A percentile compares a stretch with the other conserved stretches of the same genome.
These are phyloP conservation scores for Mystacides longicornis DNA, from an alignment of 2,888 invertebrate genomes.

Conservation along the genomic window DNA sequence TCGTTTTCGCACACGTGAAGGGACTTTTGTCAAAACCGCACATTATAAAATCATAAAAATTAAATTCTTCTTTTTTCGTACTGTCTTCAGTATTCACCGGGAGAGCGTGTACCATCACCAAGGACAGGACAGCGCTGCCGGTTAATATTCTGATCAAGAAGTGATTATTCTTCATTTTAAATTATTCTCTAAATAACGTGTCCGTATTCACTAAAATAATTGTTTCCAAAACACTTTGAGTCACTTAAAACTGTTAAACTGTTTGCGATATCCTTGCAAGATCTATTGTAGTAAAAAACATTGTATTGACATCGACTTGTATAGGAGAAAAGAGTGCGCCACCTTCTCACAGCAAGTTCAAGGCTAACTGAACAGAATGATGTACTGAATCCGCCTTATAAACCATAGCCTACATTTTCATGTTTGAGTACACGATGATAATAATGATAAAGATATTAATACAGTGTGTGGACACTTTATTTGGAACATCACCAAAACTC, in stretches of 20 bases:
- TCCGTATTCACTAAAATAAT: too few species aligned
- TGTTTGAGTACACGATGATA: not conserved
- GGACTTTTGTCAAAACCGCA: constrained; percentile 46
- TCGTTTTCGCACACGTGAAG: constrained; percentile 49
- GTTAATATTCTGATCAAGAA: constrained; percentile 11
- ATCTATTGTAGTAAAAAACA: not conserved
- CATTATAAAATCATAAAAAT: constrained; percentile 44
- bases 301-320: not conserved
- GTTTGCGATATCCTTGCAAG: not conserved
- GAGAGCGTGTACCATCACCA: not conserved
- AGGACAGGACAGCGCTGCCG: constrained; percentile 6
- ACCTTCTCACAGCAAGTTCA: constrained; percentile 16
- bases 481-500: too few species aligned
- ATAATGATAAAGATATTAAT: not conserved
- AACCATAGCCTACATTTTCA: constrained; percentile 7
- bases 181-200: too few species aligned
- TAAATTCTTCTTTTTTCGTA: constrained; percentile 1
- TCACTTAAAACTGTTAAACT: too few species aligned
- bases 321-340: constrained; percentile 6
- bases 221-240: too few species aligned
- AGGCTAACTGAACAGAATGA: constrained; percentile 16
- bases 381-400: constrained; percentile 9
- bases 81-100: not conserved
- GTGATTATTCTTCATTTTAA: constrained; percentile 11
- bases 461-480: not conserved